These are phyloP conservation scores for Tanypteryx hageni DNA, from an alignment of 2,888 invertebrate species.

Conservation along the genomic window DNA sequence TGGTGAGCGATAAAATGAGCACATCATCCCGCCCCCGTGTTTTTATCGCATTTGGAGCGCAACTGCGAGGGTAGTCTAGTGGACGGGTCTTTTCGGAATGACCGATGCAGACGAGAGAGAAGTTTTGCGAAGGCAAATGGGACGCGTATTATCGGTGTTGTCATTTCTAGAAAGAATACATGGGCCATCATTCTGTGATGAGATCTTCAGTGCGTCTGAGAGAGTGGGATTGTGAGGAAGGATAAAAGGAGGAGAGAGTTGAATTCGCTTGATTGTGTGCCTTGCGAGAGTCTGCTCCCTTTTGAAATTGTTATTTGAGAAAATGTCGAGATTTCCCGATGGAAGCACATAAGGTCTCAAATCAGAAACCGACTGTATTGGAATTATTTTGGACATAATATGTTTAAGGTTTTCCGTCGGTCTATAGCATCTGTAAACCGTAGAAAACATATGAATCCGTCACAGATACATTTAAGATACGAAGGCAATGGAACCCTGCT, in stretches of 20 bases:
- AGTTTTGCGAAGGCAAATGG: conserved; percentile 20
- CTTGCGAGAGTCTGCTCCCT: too few species aligned
- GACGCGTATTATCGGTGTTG: background rate
- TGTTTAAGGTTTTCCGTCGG: too few species aligned
- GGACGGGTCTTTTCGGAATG: background rate
- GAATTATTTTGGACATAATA: too few species aligned
- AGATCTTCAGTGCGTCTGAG: background rate
- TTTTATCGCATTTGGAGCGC: conserved; percentile 46
- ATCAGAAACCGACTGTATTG: too few species aligned
- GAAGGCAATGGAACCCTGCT: too few species aligned
- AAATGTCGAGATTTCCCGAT: too few species aligned
- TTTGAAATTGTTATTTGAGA: too few species aligned
- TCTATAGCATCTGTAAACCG: too few species aligned
- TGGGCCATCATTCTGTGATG: background rate
- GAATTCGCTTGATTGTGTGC: too few species aligned
- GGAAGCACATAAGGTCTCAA: too few species aligned
- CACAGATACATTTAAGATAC: too few species aligned
- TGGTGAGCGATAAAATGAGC: conserved; percentile 40
- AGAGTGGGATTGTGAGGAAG: background rate
- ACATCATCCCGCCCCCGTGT: conserved; percentile 48
- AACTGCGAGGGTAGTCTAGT: background rate
- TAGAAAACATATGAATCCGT: too few species aligned
- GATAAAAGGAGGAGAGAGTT: background rate
- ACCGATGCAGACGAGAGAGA: conserved; percentile 14
- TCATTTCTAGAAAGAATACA: conserved; percentile 24